Percentiles rank a stretch among this genome's conserved stretches.
These are phyloP conservation scores for Morone saxatilis DNA, from an alignment of 2,113 vertebrate species.

Conservation along the genomic window DNA sequence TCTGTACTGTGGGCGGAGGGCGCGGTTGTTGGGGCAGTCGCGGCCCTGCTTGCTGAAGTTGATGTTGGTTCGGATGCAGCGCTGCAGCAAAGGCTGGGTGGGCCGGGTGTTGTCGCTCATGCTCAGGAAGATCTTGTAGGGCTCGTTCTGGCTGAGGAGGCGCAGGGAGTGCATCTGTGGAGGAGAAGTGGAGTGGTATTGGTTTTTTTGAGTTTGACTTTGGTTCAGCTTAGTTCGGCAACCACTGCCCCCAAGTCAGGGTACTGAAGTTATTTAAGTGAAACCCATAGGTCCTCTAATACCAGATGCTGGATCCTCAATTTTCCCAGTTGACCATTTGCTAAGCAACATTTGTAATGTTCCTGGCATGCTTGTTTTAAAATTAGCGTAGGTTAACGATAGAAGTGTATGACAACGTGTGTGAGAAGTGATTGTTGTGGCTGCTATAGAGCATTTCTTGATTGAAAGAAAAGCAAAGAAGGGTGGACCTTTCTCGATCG, in stretches of 20 bases:
- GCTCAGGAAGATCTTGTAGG: conserved; percentile 97
- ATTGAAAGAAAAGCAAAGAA: no score
- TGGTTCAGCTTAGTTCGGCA: neutral
- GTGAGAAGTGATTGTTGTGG: no score
- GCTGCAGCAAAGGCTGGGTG: conserved; percentile 92
- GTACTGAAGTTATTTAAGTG: neutral
- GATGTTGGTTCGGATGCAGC: conserved; percentile 97
- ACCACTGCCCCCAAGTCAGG: neutral
- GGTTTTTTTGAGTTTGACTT: neutral
- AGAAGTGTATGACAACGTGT: no score
- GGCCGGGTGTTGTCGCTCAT: conserved; percentile 98
- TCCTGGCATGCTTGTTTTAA: no score
- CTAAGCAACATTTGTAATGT: neutral
- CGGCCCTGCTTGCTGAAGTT: conserved; percentile 96
- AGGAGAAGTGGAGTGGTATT: neutral
- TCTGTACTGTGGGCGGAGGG: conserved; percentile 95
- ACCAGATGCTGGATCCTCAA: neutral
- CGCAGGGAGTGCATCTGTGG: conserved; percentile 95
- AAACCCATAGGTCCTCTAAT: neutral
- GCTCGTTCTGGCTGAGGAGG: conserved; percentile 96
- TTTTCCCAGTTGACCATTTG: neutral
- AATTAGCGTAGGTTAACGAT: no score
- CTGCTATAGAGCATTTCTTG: no score
- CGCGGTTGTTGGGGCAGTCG: conserved; percentile 96
- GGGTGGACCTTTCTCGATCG: no score